Base-by-base conservation (phyloP, 2,797 vertebrate genomes). In the Parauchenoglanis ngamensis region DNA sequence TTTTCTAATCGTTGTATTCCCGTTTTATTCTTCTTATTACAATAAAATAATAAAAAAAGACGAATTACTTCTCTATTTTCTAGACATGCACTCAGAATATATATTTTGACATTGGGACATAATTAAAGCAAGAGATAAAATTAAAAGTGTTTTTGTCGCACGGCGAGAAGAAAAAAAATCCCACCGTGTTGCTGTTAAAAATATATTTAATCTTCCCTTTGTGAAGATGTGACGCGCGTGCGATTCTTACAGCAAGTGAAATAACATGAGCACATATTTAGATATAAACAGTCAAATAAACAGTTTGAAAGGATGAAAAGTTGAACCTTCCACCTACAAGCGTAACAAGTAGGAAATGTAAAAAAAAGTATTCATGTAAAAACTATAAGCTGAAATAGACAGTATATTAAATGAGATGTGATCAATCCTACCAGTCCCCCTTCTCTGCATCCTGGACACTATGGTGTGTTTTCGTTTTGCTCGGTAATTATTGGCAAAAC, bases 371-470 rank as follows among this genome's bases (percentile, higher is more conserved):
- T 57, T 1, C 72, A 46, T 8, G 23, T 0, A 46, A 6, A 59
- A 67, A 59, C 35, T 15, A 70, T n/a, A 86, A 67, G 31, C 28
- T 11, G 12, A 40, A 23, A 35, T 57, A 56, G 19, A 78, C 1
- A 57, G 59, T 35, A 77, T 68, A 4, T 40, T 28, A 81, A 61
- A 59, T 7, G 1, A 83, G 46, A 0, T 23, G 23, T 46, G 19
- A 70, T 10, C 6, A 72, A 54, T 57, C 87, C 72, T 84, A 88
- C 87, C 87, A 61, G 87, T 88, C 49, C 79, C 54, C 35, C 31
- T 78, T 31, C 87, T 56, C 73, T 85, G 72, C 87, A 88, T 88
- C 54, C 59, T 86, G 10, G 25, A 31, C 10, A 46, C 11, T 25
- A 17, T 8, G n/a, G 17, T 70, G 44, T 8, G 54, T 19, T 11